A percentile compares a stretch with the other conserved stretches of the same genome.
phyloP scores from a whole-genome alignment of 2,888 invertebrate species.

The Archaeoteleia sp. region DNA sequence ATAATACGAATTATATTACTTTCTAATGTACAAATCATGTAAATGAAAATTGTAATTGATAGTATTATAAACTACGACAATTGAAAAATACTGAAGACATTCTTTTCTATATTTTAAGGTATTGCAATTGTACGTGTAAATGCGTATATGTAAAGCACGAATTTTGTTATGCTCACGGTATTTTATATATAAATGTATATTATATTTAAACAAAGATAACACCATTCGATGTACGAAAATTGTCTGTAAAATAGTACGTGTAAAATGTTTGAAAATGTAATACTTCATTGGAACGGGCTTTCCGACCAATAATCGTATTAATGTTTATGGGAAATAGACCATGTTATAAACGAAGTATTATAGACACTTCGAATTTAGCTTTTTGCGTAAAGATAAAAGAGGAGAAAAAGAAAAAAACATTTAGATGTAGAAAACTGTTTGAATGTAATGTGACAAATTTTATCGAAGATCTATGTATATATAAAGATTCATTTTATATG shows the following conservation, averaged over 20 bases:
- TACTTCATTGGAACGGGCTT: slow-evolving; percentile 21
- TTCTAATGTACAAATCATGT: too few relatives aligned
- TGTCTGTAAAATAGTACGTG: slow-evolving; percentile 32
- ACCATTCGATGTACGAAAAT: slow-evolving; percentile 28
- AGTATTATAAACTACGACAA: too few relatives aligned
- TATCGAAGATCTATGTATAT: slow-evolving; percentile 6
- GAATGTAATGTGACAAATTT: slow-evolving; percentile 6
- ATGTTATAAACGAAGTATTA: slow-evolving; percentile 9
- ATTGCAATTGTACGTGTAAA: too few relatives aligned
- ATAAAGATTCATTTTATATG: slow-evolving; percentile 6
- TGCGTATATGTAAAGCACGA: neutral
- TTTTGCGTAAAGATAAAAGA: slow-evolving; percentile 44
- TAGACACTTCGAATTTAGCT: slow-evolving; percentile 25
- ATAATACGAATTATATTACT: too few relatives aligned
- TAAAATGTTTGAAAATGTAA: slow-evolving; percentile 34
- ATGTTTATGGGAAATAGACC: slow-evolving; percentile 24
- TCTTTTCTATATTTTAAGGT: too few relatives aligned
- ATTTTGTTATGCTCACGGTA: slow-evolving; percentile 3
- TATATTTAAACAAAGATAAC: slow-evolving; percentile 28
- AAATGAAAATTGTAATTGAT: too few relatives aligned
- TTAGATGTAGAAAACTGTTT: slow-evolving; percentile 10
- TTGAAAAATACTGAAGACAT: too few relatives aligned
- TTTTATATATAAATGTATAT: slow-evolving; percentile 13
- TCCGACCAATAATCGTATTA: slow-evolving; percentile 15
- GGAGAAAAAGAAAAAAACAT: slow-evolving; percentile 5